Evolutionary conservation across 2,113 vertebrate species (phyloP).

Genomic region (Choloepus hoffmanni): DNA sequence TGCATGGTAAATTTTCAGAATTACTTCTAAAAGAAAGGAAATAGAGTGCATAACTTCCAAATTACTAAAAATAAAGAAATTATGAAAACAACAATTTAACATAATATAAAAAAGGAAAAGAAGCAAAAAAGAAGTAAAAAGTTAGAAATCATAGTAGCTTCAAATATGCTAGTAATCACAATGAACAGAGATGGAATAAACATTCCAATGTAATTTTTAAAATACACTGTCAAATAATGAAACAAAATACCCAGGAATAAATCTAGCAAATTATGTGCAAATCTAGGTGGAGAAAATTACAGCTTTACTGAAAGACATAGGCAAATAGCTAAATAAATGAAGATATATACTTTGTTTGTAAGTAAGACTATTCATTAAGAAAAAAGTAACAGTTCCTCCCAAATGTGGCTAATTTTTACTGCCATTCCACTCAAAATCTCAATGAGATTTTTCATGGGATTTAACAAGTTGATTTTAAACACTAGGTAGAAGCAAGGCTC

Average conservation of each 20-base stretch:
- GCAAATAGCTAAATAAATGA: background rate
- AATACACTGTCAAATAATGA: background rate
- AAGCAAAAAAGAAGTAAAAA: background rate
- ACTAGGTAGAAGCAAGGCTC: background rate
- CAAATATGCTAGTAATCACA: background rate
- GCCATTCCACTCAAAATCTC: accelerated
- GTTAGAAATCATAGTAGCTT: background rate
- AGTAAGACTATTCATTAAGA: background rate
- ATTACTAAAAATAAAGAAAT: background rate
- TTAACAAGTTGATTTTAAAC: background rate
- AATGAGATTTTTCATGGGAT: no score
- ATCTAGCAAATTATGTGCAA: background rate
- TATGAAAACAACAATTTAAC: background rate
- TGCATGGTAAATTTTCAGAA: background rate
- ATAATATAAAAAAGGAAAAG: background rate
- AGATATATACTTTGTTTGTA: background rate
- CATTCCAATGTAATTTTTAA: background rate
- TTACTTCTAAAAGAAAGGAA: background rate
- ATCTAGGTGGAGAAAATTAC: background rate
- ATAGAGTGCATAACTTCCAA: background rate
- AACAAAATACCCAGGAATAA: background rate
- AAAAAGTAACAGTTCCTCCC: background rate
- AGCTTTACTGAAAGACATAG: background rate
- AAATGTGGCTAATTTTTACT: background rate
- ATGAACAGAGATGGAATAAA: background rate